Conservation (phyloP, 2,888 invertebrate genomes). For the Trachelus stipa region DNA sequence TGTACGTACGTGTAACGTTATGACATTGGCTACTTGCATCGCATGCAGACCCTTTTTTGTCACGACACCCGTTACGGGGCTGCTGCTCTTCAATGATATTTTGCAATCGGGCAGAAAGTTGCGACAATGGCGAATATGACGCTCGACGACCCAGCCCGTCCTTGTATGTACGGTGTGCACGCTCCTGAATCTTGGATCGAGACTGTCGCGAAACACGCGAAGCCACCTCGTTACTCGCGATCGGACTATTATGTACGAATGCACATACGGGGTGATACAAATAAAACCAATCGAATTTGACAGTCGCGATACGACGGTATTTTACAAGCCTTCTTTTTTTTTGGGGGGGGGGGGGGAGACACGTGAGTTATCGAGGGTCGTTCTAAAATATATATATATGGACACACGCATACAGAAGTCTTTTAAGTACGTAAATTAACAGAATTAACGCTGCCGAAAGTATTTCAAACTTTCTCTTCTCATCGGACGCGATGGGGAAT, state of each 20-base stretch:
- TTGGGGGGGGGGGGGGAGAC: background rate
- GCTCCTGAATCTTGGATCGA: background rate
- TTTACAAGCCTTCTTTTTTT: background rate
- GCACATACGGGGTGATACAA: background rate
- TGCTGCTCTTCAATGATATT: slow-evolving; percentile 42
- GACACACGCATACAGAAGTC: background rate
- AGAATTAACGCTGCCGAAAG: background rate
- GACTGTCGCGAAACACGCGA: background rate
- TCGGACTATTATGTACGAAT: background rate
- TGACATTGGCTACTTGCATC: slow-evolving; percentile 6
- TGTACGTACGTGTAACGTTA: background rate
- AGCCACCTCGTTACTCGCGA: background rate
- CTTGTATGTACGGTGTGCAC: background rate
- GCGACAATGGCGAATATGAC: background rate
- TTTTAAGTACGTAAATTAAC: background rate
- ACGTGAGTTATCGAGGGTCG: background rate
- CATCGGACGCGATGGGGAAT: background rate
- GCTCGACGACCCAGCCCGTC: slow-evolving; percentile 22
- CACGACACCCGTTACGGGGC: slow-evolving; percentile 11
- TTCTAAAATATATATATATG: background rate
- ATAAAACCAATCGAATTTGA: background rate
- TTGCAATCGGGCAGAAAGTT: slow-evolving; percentile 30
- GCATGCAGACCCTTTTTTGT: slow-evolving; percentile 57
- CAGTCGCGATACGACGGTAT: background rate
- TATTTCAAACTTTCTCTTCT: background rate